Evolutionary conservation across 2,113 vertebrate species (phyloP).

Genomic region (Poeciliopsis occidentalis): DNA sequence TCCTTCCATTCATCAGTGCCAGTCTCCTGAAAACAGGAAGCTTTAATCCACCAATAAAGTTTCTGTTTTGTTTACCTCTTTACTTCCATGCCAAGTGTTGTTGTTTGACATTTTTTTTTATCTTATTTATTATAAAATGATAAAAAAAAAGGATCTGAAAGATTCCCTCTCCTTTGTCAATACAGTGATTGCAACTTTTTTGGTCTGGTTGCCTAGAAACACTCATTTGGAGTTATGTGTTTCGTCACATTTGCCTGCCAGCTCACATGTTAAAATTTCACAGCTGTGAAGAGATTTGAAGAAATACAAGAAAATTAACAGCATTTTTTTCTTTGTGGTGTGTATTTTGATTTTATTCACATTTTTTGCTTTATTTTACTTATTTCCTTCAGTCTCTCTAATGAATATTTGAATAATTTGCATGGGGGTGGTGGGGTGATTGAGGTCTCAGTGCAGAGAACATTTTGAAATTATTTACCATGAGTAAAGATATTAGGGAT

Average conservation of each 20-base stretch:
- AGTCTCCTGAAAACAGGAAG: conserved; percentile 62
- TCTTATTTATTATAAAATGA: neutral
- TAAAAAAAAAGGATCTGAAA: neutral
- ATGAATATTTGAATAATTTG: conserved; percentile 6
- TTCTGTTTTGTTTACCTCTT: conserved; percentile 47
- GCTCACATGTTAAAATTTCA: conserved; percentile 19
- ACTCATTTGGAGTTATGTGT: conserved; percentile 42
- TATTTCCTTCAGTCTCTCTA: neutral
- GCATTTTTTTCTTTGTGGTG: neutral
- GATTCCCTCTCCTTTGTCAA: neutral
- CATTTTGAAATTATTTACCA: conserved; percentile 50
- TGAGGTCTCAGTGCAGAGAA: conserved; percentile 10
- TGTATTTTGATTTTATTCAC: neutral
- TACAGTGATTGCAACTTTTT: conserved; percentile 19
- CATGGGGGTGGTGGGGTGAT: neutral
- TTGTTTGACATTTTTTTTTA: neutral
- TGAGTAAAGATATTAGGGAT: conserved; percentile 66
- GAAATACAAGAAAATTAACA: neutral
- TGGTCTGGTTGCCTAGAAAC: conserved; percentile 70
- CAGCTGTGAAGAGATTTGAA: conserved; percentile 9
- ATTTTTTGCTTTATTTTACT: neutral
- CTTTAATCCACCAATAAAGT: conserved; percentile 38
- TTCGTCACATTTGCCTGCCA: conserved; percentile 25
- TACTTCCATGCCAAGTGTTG: neutral
- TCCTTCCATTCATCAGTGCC: conserved; percentile 64